Evolutionary conservation across 1,140 invertebrate species (phyloP).

Genomic region (Laupala kohalensis): DNA sequence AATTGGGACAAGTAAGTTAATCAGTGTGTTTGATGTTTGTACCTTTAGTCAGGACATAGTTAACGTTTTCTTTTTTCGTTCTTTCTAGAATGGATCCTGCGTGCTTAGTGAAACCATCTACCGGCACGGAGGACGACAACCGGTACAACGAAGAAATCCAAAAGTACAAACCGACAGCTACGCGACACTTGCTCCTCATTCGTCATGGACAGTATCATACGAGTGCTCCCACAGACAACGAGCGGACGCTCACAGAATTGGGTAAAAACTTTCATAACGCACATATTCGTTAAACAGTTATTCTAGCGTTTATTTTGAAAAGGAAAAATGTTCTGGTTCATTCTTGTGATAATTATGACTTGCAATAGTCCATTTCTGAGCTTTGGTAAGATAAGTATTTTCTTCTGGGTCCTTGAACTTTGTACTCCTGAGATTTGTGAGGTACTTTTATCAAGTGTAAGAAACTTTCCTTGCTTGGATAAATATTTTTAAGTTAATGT

Average conservation of each 20-base stretch:
- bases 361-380: too few species aligned
- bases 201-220: slow-evolving; percentile 89
- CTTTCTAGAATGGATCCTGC: neutral
- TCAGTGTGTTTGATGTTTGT: neutral
- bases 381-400: too few species aligned
- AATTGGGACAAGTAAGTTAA: slow-evolving; percentile 6
- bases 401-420: too few species aligned
- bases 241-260: slow-evolving; percentile 63
- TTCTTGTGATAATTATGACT: too few species aligned
- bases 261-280: slow-evolving; percentile 45
- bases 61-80: neutral
- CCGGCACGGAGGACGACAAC: slow-evolving; percentile 2
- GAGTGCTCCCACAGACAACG: slow-evolving; percentile 54
- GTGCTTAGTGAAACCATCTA: slow-evolving; percentile 3
- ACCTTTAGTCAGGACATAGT: neutral
- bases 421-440: too few species aligned
- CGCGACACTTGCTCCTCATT: slow-evolving; percentile 77
- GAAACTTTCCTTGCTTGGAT: too few species aligned
- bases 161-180: slow-evolving; percentile 28
- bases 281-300: too few species aligned
- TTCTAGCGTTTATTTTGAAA: too few species aligned
- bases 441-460: too few species aligned
- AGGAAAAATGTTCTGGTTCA: too few species aligned
- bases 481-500: too few species aligned
- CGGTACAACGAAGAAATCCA: slow-evolving; percentile 4